Evolutionary conservation across 2,113 vertebrate species (phyloP), one percentile per base, ranked within the genome.

Genomic region (Thamnaconus septentrionalis): DNA sequence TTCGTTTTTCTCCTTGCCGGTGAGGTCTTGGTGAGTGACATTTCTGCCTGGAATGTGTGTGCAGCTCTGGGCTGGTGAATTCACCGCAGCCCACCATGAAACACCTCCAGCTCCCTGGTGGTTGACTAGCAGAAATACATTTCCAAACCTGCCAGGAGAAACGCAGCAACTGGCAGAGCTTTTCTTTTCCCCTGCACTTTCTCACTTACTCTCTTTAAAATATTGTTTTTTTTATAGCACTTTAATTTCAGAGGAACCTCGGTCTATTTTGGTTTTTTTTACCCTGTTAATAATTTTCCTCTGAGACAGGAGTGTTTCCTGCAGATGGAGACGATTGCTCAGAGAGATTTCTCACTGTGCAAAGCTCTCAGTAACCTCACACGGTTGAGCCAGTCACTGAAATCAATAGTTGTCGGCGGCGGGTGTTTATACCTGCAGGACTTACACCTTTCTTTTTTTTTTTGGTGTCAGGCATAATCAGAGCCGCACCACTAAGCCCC

Each of bases 51-150:
- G 11, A n/a, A 69, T 57, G 49, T 12, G 41, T 62, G 64, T 59
- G 64, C 53, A 57, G 44, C 5, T 57, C 64, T 50, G 31, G 6
- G 66, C 55, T 64, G 42, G 46, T 57, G 58, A 77, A 66, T 63
- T 63, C 11, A 64, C 63, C 52, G 42, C 67, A 75, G 71, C 67
- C 63, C 59, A 73, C 62, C 66, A 62, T 7, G 5, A 45, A 63
- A 55, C 74, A 63, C 63, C 53, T 56, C 65, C 73, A 61, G 39
- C 66, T 82, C 69, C 64, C 75, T 41, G 6, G 64, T 74, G 72
- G 72, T 10, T 31, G 44, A 62, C 50, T 3, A 56, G 64, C 61
- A 79, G 74, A 78, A 83, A 81, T 75, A 81, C 43, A 73, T 61
- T n/a, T 59, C 51, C 62, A 9, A 75, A 57, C 63, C 46, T 41